Base-by-base conservation (phyloP, 1,140 invertebrate species). In the Zaprionus ghesquierei region DNA sequence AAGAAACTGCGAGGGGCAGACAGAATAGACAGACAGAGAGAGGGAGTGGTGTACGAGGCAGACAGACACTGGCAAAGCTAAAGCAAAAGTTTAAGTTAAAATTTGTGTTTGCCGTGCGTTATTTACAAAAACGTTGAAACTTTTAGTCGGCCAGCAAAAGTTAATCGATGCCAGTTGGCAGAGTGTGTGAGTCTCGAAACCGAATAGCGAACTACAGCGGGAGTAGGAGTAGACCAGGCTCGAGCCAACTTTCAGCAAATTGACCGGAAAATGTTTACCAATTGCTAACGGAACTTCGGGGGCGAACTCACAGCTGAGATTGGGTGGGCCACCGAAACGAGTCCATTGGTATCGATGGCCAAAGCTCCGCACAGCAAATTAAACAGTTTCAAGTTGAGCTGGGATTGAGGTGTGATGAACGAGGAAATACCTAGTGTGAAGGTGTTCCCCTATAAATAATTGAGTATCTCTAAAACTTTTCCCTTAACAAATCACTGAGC, bases 191-290 rank as follows among this genome's bases (percentile, higher is more conserved):
- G 8, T 12, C 35, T 38, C 35, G 35, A n/a, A 35, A 35, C 13
- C 33, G 15, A 44, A 18, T 15, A 3, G 63, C 50, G 27, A 51
- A 71, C 61, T 33, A 3, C 33, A 13, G 33, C 13, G 33, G 35
- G 2, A 9, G 5, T n/a, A 15, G n/a, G n/a, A 15, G 35, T 4
- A 41, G 35, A 6, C 35, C 2, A 41, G 35, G n/a, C 35, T 41
- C 59, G 55, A 62, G 31, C n/a, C 50, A 63, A 80, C 53, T 79
- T 82, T 15, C 73, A 74, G 64, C 76, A 87, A 89, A 87, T 87
- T 87, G 84, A 87, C 77, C 84, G 84, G 84, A 87, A 87, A 87
- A 87, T 87, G 84, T 87, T 87, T 89, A 81, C 84, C 84, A 89
- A 87, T 87, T 87, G 84, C 72, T 58, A 74, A 70, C 81, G 81